These are phyloP conservation scores for Rattus norvegicus DNA, from an alignment of 2,113 vertebrate genomes.

Conservation along the genomic window DNA sequence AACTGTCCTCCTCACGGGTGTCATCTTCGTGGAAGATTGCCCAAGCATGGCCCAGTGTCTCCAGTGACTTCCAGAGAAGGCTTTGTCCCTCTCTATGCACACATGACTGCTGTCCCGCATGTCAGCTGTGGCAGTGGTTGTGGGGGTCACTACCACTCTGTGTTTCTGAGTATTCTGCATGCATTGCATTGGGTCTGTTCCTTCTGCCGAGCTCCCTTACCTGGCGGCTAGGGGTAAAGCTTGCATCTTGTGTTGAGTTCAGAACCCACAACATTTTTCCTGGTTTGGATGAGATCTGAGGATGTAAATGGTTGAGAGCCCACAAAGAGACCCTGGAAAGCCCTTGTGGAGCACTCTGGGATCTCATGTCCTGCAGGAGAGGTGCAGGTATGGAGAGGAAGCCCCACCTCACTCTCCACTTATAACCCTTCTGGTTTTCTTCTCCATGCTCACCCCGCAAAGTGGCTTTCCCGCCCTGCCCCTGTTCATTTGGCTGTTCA, in stretches of 20 bases:
- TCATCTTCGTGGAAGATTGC: background rate
- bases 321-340: background rate
- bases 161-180: background rate
- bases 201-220: background rate
- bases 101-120: background rate
- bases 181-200: background rate
- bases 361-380: background rate
- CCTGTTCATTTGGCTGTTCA: background rate
- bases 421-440: fast-evolving
- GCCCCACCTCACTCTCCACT: background rate
- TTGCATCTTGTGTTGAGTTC: background rate
- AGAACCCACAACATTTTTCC: background rate
- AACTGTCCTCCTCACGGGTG: background rate
- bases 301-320: background rate
- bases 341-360: background rate
- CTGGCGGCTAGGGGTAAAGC: background rate
- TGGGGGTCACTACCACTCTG: background rate
- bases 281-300: background rate
- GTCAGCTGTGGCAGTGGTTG: background rate
- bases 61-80: background rate
- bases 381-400: background rate
- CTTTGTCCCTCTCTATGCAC: background rate
- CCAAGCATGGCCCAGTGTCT: background rate
- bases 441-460: background rate
- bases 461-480: background rate